Base-by-base conservation (phyloP, 2,797 vertebrate species). In the Artibeus lituratus region DNA sequence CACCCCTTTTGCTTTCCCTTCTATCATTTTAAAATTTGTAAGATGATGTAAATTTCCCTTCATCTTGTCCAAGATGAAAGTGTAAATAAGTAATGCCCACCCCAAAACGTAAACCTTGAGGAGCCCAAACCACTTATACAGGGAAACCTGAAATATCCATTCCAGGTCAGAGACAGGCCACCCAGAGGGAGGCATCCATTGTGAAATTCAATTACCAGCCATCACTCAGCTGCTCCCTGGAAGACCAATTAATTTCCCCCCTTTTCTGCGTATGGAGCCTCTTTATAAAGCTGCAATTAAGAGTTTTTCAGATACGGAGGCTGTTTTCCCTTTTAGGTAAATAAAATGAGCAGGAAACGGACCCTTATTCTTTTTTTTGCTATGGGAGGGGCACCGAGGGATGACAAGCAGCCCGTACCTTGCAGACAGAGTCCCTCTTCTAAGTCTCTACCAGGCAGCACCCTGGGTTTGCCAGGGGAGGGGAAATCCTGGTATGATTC, bases 171-270 rank as follows among this genome's bases (percentile, higher is more conserved):
- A 90, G 7, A 1, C 19, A 10, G 81, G 80, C 84, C 95, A 93
- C 96, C 96, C 90, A 93, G 76, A 94, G 96, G 94, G 95, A 97
- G 72, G 95, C 96, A 90, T 93, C 92, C 96, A 90, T 95, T 96
- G 95, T 96, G 96, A 97, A 96, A 96, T 96, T 97, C 97, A 97
- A 96, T 96, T 97, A 97, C 92, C 76, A 91, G 90, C 78, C 59
- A 67, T 86, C 1, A 16, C 87, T 97, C 96, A 95, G 72, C 96
- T 94, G 96, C 76, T 97, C 96, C 95, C 95, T 85, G 84, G 94
- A 96, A 97, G 97, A 96, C 87, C 96, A 96, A 96, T 97, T 97
- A 97, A 97, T 97, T 93, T 77, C 29, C 47, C 82, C 62, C 87
- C 80, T 94, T 84, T 92, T 96, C 84, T 69, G 53, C 67, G 44